These are phyloP conservation scores for Drosophila quadrilineata DNA, from an alignment of 1,140 invertebrate genomes.

Conservation along the genomic window DNA sequence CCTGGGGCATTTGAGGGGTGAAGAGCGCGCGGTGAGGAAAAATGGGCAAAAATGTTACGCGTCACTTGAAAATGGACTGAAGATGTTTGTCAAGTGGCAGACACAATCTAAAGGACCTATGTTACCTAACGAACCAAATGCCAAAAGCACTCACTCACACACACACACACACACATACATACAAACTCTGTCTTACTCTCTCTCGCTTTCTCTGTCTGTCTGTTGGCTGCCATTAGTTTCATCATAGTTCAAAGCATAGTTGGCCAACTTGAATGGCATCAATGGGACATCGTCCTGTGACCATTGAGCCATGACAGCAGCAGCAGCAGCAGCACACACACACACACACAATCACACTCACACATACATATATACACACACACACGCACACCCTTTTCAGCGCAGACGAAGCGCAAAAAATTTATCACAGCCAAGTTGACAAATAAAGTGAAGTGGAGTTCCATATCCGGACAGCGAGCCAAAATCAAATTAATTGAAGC, in stretches of 20 bases:
- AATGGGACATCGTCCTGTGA: constrained; percentile 54
- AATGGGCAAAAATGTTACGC: not conserved
- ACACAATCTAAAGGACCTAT: not conserved
- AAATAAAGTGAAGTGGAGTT: constrained; percentile 75
- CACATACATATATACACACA: too few species aligned
- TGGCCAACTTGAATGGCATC: constrained; percentile 60
- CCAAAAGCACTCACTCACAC: not conserved
- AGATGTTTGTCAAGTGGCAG: constrained; percentile 25
- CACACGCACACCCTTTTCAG: too few species aligned
- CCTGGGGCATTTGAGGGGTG: too few species aligned
- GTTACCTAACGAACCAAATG: constrained; percentile 17
- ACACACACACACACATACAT: too few species aligned
- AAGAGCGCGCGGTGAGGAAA: too few species aligned
- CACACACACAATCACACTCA: too few species aligned
- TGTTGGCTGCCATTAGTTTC: constrained; percentile 62
- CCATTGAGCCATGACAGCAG: constrained; percentile 61
- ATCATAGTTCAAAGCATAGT: constrained; percentile 76
- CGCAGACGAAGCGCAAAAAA: constrained; percentile 69
- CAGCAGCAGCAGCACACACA: too few species aligned
- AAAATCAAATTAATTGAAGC: constrained; percentile 80
- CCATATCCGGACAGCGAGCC: constrained; percentile 56
- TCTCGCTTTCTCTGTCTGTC: too few species aligned
- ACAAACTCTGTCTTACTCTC: too few species aligned
- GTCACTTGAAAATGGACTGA: constrained; percentile 15
- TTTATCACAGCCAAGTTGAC: constrained; percentile 68